A percentile compares a stretch with the other conserved stretches of the same genome.
phyloP scores from a whole-genome alignment of 2,113 vertebrate genomes.

The Spermophilus dauricus region DNA sequence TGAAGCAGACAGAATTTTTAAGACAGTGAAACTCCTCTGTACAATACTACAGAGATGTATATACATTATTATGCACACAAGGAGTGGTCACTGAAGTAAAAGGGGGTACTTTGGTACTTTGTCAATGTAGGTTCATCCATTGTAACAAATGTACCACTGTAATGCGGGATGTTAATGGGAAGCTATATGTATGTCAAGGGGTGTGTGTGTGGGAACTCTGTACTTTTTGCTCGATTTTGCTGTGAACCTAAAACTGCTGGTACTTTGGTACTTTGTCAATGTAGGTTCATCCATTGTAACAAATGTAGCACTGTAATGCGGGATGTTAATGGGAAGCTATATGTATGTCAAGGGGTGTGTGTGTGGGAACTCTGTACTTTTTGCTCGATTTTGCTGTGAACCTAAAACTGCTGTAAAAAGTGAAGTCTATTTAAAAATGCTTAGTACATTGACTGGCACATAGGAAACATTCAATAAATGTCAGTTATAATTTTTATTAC shows the following conservation, averaged over 20 bases:
- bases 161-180: neutral
- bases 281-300: neutral
- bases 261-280: neutral
- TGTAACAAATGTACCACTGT: neutral
- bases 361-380: neutral
- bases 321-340: neutral
- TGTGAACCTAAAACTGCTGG: neutral
- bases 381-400: slow-evolving; percentile 20
- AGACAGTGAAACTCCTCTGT: neutral
- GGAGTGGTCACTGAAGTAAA: neutral
- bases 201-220: neutral
- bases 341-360: neutral
- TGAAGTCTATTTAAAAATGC: slow-evolving; percentile 21
- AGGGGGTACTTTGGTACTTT: neutral
- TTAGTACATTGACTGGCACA: neutral
- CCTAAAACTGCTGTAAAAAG: neutral
- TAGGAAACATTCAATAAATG: slow-evolving; percentile 32
- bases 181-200: neutral
- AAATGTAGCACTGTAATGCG: neutral
- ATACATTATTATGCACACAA: neutral
- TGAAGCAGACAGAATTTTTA: neutral
- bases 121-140: neutral
- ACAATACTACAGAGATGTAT: neutral
- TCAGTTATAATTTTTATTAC: slow-evolving; percentile 48
- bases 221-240: neutral